A percentile compares a stretch with the other conserved stretches of the same genome.
phyloP scores from a whole-genome alignment of 2,888 invertebrate genomes.

The Sipha maydis region DNA sequence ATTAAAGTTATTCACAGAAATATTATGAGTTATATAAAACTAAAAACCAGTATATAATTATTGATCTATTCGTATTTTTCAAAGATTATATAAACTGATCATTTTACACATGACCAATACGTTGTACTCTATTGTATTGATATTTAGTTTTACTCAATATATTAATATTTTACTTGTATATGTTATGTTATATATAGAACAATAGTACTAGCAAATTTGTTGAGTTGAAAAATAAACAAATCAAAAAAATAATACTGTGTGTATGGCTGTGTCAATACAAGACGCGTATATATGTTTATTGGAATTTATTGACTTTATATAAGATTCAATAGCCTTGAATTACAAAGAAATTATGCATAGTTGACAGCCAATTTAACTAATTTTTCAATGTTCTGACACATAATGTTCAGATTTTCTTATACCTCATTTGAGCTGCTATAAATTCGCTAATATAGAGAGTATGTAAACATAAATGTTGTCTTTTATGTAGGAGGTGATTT shows the following conservation, averaged over 20 bases:
- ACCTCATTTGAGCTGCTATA: not conserved
- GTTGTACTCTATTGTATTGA: not conserved
- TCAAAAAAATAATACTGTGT: not conserved
- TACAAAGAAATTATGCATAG: not conserved
- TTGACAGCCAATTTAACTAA: not conserved
- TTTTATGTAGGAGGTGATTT: not conserved
- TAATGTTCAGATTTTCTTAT: not conserved
- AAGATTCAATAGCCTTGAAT: slow-evolving; percentile 29
- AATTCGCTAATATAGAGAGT: not conserved
- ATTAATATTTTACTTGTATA: not conserved
- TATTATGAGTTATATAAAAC: not conserved
- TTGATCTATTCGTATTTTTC: not conserved
- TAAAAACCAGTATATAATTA: not conserved
- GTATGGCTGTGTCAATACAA: slow-evolving; percentile 9
- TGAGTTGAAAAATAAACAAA: slow-evolving; percentile 17
- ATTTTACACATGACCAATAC: not conserved
- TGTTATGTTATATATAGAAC: slow-evolving; percentile 3
- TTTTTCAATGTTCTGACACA: not conserved
- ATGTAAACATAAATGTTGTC: not conserved
- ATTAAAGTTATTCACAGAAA: not conserved
- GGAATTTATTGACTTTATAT: slow-evolving; percentile 21
- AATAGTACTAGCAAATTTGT: not conserved
- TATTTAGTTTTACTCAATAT: not conserved
- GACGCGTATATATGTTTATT: not conserved
- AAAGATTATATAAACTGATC: not conserved